These are phyloP conservation scores for Microtus richardsoni DNA, from an alignment of 2,113 vertebrate genomes.

Conservation along the genomic window DNA sequence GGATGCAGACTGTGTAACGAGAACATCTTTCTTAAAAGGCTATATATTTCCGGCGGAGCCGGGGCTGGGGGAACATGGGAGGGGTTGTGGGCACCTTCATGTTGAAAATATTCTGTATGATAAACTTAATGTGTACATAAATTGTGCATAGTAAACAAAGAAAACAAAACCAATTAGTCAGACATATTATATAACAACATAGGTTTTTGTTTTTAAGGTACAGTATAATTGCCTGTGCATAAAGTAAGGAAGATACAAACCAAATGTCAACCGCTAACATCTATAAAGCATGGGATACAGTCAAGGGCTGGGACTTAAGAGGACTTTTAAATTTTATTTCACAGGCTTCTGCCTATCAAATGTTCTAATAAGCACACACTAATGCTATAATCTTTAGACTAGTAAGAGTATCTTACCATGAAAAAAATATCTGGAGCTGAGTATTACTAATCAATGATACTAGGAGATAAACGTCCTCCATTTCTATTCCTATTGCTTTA, in stretches of 20 bases:
- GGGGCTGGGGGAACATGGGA: neutral
- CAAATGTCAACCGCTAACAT: neutral
- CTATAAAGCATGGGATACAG: neutral
- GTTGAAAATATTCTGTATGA: neutral
- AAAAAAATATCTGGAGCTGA: neutral
- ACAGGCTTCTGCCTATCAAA: neutral
- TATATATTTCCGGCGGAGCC: neutral
- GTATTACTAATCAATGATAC: neutral
- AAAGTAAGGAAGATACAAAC: neutral
- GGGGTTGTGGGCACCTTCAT: neutral
- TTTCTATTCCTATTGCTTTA: neutral
- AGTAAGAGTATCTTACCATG: neutral
- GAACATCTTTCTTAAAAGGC: neutral
- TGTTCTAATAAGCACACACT: neutral
- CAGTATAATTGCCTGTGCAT: neutral
- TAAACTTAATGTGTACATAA: neutral
- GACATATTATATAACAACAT: neutral
- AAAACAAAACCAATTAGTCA: neutral
- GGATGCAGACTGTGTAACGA: neutral
- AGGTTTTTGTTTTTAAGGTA: neutral
- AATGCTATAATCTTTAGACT: neutral
- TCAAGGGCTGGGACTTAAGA: neutral
- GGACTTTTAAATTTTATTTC: neutral
- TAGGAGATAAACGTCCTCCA: neutral
- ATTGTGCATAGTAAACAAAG: neutral